Base-by-base conservation (phyloP, 2,797 vertebrate genomes). In the Phoebastria nigripes region DNA sequence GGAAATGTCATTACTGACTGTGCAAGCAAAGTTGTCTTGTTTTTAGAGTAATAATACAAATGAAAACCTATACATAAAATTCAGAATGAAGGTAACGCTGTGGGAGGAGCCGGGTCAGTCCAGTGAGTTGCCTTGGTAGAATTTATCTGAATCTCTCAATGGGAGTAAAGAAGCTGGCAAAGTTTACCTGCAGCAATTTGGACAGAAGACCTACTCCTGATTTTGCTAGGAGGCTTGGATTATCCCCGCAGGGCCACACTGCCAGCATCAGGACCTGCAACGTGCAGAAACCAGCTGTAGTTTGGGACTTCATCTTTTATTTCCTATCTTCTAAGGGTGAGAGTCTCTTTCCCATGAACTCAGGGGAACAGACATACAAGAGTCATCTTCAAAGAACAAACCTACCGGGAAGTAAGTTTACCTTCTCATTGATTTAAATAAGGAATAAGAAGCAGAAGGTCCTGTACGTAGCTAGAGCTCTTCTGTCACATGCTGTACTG, bases 401-500 rank as follows among this genome's bases (percentile, higher is more conserved):
- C 33, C 39, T 44, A 39, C 2, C 0, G 5, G 18, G 46, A 91
- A 58, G 18, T 22, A 67, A 29, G 25, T 20, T 70, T 65, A 29
- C 37, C 44, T 81, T 62, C 69, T 33, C 20, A 15, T 29, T 31
- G 16, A 26, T 69, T 85, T 33, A 72, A 72, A 15, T 62, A 61
- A 67, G 52, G 31, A 67, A 41, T 52, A 29, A 66, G 47, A 67
- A 81, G 28, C 52, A 72, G 66, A 58, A 56, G 54, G 63, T 28
- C 33, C 55, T 39, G 37, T 31, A 10, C 3, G 4, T 8, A 58
- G 26, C 26, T 41, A 31, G 59, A 81, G 37, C 35, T 62, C 29
- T 42, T 56, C 47, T 54, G 35, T 47, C 1, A 0, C 44, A 35
- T 0, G 0, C 41, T 28, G 89, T 28, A 26, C 37, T 61, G 12